phyloP scores from a whole-genome alignment of 1,140 invertebrate genomes.

The Phymorhynchus buccinoides region DNA sequence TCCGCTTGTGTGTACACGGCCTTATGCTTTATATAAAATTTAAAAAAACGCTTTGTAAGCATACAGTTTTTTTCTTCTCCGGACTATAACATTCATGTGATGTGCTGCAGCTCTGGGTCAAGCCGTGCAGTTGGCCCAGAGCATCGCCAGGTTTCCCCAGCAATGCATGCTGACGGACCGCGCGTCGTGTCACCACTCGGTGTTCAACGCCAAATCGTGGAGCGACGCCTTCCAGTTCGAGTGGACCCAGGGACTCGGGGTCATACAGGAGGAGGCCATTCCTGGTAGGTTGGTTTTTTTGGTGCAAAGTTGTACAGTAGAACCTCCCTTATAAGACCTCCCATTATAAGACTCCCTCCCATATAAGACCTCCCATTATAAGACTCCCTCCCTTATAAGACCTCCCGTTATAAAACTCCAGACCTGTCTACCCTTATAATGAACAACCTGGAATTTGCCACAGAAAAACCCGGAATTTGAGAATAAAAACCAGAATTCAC shows the following conservation, averaged over 20 bases:
- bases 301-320: not conserved
- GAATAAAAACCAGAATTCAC: no score
- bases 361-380: no score
- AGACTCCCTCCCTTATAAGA: no score
- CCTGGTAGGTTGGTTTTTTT: conserved; percentile 56
- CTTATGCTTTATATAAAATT: no score
- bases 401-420: no score
- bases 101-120: conserved; percentile 81
- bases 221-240: conserved; percentile 79
- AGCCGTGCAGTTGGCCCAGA: conserved; percentile 83
- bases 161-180: conserved; percentile 84
- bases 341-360: no score
- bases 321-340: no score
- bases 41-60: not conserved
- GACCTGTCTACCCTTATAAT: no score
- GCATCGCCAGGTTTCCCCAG: conserved; percentile 86
- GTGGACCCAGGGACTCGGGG: conserved; percentile 78
- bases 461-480: no score
- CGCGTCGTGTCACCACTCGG: conserved; percentile 77
- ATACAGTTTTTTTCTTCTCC: not conserved
- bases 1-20: no score
- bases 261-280: conserved; percentile 76
- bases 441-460: no score
- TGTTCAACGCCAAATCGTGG: conserved; percentile 76
- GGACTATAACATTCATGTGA: not conserved